These are phyloP conservation scores for Mythimna lalbum DNA, from an alignment of 2,888 invertebrate species.

Conservation along the genomic window DNA sequence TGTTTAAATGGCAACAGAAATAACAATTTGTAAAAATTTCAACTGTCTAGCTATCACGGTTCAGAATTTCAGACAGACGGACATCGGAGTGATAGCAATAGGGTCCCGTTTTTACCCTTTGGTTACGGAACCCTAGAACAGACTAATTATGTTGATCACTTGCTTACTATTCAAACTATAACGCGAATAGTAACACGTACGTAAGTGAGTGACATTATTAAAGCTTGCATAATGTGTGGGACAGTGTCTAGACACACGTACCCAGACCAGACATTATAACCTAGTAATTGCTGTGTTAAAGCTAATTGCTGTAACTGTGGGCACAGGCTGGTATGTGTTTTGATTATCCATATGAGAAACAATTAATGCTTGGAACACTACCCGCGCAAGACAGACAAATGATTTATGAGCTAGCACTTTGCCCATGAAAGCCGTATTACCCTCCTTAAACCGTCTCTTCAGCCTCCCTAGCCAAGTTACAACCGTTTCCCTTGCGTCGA, in stretches of 20 bases:
- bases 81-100: too few relatives aligned
- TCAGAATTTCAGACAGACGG: too few relatives aligned
- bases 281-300: constrained; percentile 31
- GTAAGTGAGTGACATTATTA: constrained; percentile 41
- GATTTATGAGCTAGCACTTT: background rate
- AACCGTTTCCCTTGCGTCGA: too few relatives aligned
- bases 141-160: constrained; percentile 48
- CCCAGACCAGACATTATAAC: constrained; percentile 23
- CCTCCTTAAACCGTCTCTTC: too few relatives aligned
- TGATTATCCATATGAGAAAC: background rate
- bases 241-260: constrained; percentile 44
- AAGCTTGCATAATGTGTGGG: constrained; percentile 53
- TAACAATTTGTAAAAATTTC: too few relatives aligned
- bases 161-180: constrained; percentile 44
- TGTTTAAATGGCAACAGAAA: too few relatives aligned
- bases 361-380: background rate
- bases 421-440: too few relatives aligned
- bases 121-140: background rate
- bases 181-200: constrained; percentile 43
- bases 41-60: too few relatives aligned
- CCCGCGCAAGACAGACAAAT: background rate
- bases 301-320: constrained; percentile 24
- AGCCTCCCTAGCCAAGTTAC: too few relatives aligned
- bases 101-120: too few relatives aligned
- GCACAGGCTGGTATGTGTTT: background rate